Evolutionary conservation across 2,113 vertebrate species (phyloP).

Genomic region (Brienomyrus longianalis): DNA sequence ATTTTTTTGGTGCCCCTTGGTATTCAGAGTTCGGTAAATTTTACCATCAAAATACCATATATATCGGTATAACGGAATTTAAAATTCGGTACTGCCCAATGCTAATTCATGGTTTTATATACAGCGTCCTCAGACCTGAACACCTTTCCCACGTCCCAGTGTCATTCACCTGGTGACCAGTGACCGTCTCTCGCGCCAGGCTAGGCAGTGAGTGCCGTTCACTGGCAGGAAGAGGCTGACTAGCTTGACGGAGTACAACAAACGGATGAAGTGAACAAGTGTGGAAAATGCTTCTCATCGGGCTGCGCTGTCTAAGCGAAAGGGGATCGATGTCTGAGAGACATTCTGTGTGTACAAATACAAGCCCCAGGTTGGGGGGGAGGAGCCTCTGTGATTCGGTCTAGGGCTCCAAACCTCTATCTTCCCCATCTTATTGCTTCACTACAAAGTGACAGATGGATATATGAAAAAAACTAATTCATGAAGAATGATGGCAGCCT

Average conservation of each 20-base stretch:
- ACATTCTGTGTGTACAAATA: neutral
- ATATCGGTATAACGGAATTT: neutral
- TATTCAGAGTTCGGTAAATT: neutral
- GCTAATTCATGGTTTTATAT: neutral
- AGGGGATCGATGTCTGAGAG: slow-evolving; percentile 23
- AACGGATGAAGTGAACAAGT: slow-evolving; percentile 27
- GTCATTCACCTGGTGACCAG: neutral
- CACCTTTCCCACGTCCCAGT: neutral
- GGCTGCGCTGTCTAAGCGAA: slow-evolving; percentile 9
- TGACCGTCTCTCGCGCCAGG: neutral
- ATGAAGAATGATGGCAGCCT: slow-evolving; percentile 41
- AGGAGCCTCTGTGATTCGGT: neutral
- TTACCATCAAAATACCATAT: neutral
- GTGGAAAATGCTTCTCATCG: slow-evolving; percentile 26
- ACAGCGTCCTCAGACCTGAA: neutral
- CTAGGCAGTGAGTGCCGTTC: slow-evolving; percentile 10
- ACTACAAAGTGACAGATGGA: slow-evolving; percentile 42
- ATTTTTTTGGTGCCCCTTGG: neutral
- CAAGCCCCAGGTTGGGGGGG: neutral
- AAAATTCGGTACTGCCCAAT: neutral
- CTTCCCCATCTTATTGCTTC: slow-evolving; percentile 26
- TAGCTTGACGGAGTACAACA: slow-evolving; percentile 30
- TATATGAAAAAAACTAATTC: slow-evolving; percentile 37
- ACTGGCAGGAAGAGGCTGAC: neutral
- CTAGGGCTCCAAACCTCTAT: neutral